phyloP scores from a whole-genome alignment of 2,888 invertebrate genomes.

The Aphodius sticticus region DNA sequence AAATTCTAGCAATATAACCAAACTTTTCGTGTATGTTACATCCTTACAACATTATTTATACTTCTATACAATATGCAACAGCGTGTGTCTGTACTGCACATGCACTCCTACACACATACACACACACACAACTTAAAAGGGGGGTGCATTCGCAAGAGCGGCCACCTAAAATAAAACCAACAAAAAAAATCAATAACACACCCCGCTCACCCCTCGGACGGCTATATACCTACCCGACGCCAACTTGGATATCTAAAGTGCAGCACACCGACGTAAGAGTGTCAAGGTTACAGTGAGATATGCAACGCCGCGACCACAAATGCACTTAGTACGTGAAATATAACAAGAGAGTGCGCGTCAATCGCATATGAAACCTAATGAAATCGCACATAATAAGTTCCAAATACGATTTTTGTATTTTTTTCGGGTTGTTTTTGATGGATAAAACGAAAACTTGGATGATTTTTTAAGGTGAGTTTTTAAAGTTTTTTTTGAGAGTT shows the following conservation, averaged over 20 bases:
- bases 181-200: slow-evolving; percentile 48
- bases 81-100: neutral
- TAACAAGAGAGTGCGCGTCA: slow-evolving; percentile 28
- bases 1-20: no score
- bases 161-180: slow-evolving; percentile 46
- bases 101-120: neutral
- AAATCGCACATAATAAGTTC: slow-evolving; percentile 4
- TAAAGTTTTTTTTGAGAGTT: neutral
- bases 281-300: slow-evolving; percentile 58
- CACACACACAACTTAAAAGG: neutral
- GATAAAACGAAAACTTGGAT: neutral
- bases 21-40: no score
- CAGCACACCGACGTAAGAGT: slow-evolving; percentile 51
- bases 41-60: no score
- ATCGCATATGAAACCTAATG: slow-evolving; percentile 24
- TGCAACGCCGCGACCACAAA: slow-evolving; percentile 56
- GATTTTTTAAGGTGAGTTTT: neutral
- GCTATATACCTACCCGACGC: slow-evolving; percentile 25
- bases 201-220: slow-evolving; percentile 43
- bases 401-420: neutral
- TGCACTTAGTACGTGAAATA: slow-evolving; percentile 48
- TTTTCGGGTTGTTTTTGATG: neutral
- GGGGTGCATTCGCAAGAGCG: slow-evolving; percentile 15
- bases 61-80: no score
- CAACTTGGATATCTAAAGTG: slow-evolving; percentile 47